These are phyloP conservation scores for Orthosia cruda DNA, from an alignment of 2,888 invertebrate genomes.

Conservation along the genomic window DNA sequence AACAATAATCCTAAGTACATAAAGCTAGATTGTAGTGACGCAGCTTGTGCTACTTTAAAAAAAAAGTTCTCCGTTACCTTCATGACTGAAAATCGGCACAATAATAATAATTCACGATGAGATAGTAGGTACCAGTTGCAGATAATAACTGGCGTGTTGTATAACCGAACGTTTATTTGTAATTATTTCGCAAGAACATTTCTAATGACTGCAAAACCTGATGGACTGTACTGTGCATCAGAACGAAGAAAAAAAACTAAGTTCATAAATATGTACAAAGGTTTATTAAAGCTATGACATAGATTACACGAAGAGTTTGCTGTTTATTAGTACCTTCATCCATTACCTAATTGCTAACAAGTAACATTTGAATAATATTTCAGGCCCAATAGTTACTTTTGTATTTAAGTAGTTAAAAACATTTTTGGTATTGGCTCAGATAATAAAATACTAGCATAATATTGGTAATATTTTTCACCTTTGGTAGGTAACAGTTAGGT, in stretches of 20 bases:
- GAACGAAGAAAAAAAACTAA: slow-evolving; percentile 3
- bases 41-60: background rate
- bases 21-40: no score
- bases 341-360: background rate
- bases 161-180: slow-evolving; percentile 40
- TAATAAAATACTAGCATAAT: no score
- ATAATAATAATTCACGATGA: slow-evolving; percentile 39
- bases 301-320: background rate
- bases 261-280: background rate
- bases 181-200: slow-evolving; percentile 50
- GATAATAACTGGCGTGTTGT: slow-evolving; percentile 53
- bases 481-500: no score
- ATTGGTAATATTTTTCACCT: no score
- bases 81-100: slow-evolving; percentile 36
- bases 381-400: background rate
- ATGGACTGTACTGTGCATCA: slow-evolving; percentile 31
- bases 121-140: slow-evolving; percentile 6
- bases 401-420: background rate
- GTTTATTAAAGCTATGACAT: slow-evolving; percentile 5
- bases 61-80: slow-evolving; percentile 19
- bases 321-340: background rate
- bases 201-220: slow-evolving; percentile 52
- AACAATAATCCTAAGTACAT: no score
- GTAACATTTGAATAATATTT: no score
- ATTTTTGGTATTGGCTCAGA: no score